phyloP scores from a whole-genome alignment of 2,113 vertebrate genomes.

The Sorex araneus region DNA sequence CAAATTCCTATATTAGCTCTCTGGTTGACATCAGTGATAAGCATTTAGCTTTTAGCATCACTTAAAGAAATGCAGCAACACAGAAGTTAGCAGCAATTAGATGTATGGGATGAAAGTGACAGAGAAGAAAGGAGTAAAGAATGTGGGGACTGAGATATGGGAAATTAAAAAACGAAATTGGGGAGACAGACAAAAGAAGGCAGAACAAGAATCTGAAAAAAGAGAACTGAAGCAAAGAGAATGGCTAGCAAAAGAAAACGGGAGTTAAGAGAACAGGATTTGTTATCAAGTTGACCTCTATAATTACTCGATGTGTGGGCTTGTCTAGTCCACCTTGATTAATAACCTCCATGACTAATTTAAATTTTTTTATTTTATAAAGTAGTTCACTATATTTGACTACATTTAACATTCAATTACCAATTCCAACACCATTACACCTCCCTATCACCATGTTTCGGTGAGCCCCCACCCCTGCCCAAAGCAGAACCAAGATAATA shows the following conservation, averaged over 20 bases:
- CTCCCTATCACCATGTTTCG: no score
- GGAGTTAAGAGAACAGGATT: accelerated
- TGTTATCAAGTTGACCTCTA: not conserved
- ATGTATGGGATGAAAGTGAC: not conserved
- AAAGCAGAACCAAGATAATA: no score
- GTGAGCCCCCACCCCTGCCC: no score
- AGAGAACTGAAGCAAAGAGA: not conserved
- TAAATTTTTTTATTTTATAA: no score
- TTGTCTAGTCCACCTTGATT: constrained; percentile 63
- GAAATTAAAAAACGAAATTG: not conserved
- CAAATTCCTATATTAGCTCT: not conserved
- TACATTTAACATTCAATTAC: no score
- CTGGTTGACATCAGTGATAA: no score
- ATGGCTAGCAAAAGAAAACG: accelerated
- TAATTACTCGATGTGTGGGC: not conserved
- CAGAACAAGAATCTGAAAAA: not conserved
- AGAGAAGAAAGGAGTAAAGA: not conserved
- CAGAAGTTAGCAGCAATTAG: no score
- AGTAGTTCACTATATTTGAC: no score
- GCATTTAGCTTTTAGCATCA: no score
- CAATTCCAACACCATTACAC: no score
- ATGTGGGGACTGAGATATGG: not conserved
- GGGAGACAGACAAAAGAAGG: not conserved
- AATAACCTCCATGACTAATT: constrained; percentile 29
- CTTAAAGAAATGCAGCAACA: no score